These are phyloP conservation scores for Sebastes matsubarae DNA, from an alignment of 2,797 vertebrate genomes.

Conservation along the genomic window DNA sequence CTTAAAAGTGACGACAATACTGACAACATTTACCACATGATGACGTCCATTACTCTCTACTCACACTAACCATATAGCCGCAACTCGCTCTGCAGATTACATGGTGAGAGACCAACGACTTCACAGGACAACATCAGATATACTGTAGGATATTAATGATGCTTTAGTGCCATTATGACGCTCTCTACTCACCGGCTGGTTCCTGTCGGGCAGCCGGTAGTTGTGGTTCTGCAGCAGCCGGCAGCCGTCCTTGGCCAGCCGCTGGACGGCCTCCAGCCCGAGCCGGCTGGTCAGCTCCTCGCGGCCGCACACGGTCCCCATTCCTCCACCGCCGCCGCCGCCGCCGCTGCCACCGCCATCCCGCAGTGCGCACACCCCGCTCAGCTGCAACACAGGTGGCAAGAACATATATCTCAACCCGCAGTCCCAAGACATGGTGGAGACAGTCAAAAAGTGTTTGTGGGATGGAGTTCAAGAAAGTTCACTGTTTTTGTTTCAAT, in stretches of 20 bases:
- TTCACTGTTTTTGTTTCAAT: constrained; percentile 14
- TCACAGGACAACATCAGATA: not conserved
- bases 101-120: not conserved
- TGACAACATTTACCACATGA: constrained; percentile 48
- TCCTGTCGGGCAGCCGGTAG: constrained; percentile 87
- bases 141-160: not conserved
- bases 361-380: constrained; percentile 88
- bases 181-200: constrained; percentile 73
- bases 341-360: constrained; percentile 45
- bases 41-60: constrained; percentile 51
- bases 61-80: constrained; percentile 36
- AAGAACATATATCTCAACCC: constrained; percentile 96
- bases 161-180: not conserved
- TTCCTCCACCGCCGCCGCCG: constrained; percentile 10
- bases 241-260: constrained; percentile 92
- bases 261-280: constrained; percentile 91
- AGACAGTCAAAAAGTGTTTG: constrained; percentile 4
- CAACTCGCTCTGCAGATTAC: constrained; percentile 38
- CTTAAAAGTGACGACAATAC: constrained; percentile 40
- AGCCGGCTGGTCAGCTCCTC: constrained; percentile 89
- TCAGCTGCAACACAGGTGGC: constrained; percentile 93
- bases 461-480: not conserved
- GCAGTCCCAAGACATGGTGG: constrained; percentile 93
- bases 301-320: constrained; percentile 72
- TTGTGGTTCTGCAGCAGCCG: constrained; percentile 90